Evolutionary conservation across 2,888 invertebrate species (phyloP), one percentile per base, ranked within the genome.

Genomic region (Platyscelio sp.): DNA sequence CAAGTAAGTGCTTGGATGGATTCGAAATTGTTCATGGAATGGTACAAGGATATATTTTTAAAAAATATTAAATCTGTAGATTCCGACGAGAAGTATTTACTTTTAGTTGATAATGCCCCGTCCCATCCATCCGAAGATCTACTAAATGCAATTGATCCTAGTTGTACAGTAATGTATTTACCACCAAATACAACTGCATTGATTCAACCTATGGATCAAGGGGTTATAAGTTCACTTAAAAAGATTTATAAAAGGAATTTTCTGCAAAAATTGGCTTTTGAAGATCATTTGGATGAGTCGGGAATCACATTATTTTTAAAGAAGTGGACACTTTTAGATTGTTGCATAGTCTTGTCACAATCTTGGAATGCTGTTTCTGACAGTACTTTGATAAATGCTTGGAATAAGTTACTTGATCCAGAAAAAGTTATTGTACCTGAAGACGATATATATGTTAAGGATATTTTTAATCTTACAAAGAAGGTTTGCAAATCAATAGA

Each of bases 201-300:
- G 2, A 74, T 91, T 20, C 89, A 91, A 61, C 90, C 90, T 4
- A 91, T 89, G 90, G 86, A 89, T 71, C 90, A 91, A 63, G 86
- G 87, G 1, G 85, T 90, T 13, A 88, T 90, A n/a, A n/a, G n/a
- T 15, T 87, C 82, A 26, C n/a, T n/a, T n/a, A n/a, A n/a, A n/a
- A n/a, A n/a, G n/a, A n/a, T n/a, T 0, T 67, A 68, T 38, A 46
- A 46, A 67, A 22, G 29, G 5, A 22, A 54, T 20, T n/a, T 75
- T 1, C 60, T 76, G 20, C 26, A 60, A 38, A 24, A 58, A 3
- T 27, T 68, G n/a, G 3, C 58, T 29, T 15, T n/a, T 29, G 24
- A 68, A 68, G 26, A 68, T 24, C 6, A 68, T 7, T 38, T 13
- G 22, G 5, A 27, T 22, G 13, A 49, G 61, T 49, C 15, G 5